Base-by-base conservation (phyloP, 30 jellyfish, hydroid and myxozoan genomes). In the Hydractinia echinata region DNA sequence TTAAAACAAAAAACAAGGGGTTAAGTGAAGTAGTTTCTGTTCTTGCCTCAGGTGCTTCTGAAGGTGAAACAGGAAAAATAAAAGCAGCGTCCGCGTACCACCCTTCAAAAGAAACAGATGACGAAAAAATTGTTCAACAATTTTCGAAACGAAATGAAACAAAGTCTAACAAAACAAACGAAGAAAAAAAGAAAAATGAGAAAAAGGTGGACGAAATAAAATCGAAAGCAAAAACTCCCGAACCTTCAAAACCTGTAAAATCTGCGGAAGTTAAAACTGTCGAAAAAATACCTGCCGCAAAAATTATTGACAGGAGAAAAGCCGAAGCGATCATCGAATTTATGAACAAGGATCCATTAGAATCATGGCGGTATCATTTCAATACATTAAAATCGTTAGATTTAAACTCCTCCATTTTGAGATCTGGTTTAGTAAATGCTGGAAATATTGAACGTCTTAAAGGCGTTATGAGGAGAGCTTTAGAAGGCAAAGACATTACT, bases 401-500 rank as follows among this genome's bases (percentile, higher is more conserved):
- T 21, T 68, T 94, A 61, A 94, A 94, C 83, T 84, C 99, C 50
- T 70, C 96, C 5, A 88, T 94, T 88, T 76, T 94, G 53, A 83
- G 99, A 55, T 88, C 92, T 60, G 99, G 99, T 66, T 61, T 94
- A 5, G 99, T 94, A 55, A 87, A 88, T 74, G 95, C 99, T 4
- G 99, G 99, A 7, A 85, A 94, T 20, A 94, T 94, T 53, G 96
- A 94, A 74, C 54, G 96, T 49, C 82, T 94, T 19, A 94, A 94
- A 66, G 91, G 87, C 50, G 99, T 82, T 49, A 94, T 94, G 99
- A 85, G 83, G 54, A 78, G 96, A 50, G 99, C 99, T 10, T 62
- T 94, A 15, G 83, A 81, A 83, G 99, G 99, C 10, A 87, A 88
- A 54, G 96, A 94, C 61, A 84, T 94, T 14, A 88, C 97, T 18